These are phyloP conservation scores for Caenorhabditis becei DNA, from an alignment of 2,888 invertebrate species.

Conservation along the genomic window DNA sequence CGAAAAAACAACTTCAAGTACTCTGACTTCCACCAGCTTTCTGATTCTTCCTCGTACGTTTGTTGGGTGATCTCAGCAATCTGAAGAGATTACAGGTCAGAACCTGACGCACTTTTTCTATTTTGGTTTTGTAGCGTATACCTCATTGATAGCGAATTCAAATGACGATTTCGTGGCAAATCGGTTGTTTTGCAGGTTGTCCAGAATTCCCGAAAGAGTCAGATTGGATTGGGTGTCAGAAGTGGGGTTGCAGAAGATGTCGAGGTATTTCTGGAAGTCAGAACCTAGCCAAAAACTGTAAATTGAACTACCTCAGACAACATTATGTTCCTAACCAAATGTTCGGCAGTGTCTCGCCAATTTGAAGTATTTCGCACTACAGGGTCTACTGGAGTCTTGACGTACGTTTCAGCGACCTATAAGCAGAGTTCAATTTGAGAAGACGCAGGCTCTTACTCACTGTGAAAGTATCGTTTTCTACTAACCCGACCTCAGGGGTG, in stretches of 20 bases:
- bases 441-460: no score
- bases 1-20: constrained; percentile 10
- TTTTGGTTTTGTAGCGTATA: background rate
- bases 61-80: background rate
- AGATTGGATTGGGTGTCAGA: background rate
- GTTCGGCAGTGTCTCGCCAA: no score
- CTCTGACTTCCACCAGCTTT: constrained; percentile 4
- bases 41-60: background rate
- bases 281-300: background rate
- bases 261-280: background rate
- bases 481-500: no score
- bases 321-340: no score
- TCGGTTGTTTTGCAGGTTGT: background rate
- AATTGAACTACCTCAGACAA: background rate
- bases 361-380: no score
- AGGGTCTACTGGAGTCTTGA: no score
- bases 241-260: background rate
- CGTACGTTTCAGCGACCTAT: no score
- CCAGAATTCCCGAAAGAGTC: background rate
- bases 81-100: background rate
- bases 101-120: background rate
- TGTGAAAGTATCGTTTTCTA: no score
- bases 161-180: background rate
- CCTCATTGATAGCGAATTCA: background rate
- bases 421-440: no score